These are phyloP conservation scores for Cladorhizidae sp. DNA, from an alignment of 37 sponge, comb jelly and placozoan genomes.

Conservation along the genomic window DNA sequence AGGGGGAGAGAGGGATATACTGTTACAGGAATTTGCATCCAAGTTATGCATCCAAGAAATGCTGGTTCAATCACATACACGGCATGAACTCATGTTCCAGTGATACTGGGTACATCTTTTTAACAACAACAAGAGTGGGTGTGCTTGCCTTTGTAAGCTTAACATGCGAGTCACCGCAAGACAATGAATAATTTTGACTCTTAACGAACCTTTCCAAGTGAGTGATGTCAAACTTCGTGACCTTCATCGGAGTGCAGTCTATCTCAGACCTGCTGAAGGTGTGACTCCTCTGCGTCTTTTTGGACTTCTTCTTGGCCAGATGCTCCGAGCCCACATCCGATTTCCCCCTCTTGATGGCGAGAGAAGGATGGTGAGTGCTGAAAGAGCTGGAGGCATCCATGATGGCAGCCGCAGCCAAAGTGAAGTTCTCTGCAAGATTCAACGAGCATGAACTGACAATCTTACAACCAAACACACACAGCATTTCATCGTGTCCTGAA, in stretches of 20 bases:
- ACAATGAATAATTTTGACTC: neutral
- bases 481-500: neutral
- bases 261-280: constrained; percentile 51
- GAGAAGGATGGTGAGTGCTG: constrained; percentile 21
- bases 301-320: neutral
- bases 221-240: constrained; percentile 34
- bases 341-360: neutral
- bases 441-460: neutral
- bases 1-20: no score
- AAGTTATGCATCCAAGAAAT: no score
- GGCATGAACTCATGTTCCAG: no score
- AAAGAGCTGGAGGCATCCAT: constrained; percentile 57
- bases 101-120: no score
- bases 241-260: constrained; percentile 61
- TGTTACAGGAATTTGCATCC: no score
- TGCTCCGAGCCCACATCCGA: neutral
- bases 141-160: no score
- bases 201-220: constrained; percentile 1
- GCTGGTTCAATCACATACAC: no score
- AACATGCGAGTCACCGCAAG: no score
- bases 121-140: no score
- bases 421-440: constrained; percentile 33
- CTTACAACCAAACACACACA: constrained; percentile 4
- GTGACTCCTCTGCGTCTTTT: neutral
- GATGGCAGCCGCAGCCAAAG: constrained; percentile 69